These are phyloP conservation scores for Podotricha telesiphe DNA, from an alignment of 2,888 invertebrate species.

Conservation along the genomic window DNA sequence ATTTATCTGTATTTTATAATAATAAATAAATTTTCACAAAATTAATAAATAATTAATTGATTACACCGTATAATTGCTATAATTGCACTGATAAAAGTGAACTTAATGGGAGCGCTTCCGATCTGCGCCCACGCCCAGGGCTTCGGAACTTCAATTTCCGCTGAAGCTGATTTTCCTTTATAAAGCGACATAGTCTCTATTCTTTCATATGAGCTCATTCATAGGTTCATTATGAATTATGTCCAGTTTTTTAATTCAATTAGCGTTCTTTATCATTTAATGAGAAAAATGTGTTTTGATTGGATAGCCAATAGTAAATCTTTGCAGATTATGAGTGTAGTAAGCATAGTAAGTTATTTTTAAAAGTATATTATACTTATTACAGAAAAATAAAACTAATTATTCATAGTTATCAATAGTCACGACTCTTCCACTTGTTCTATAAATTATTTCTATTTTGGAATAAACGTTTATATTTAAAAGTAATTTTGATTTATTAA, in stretches of 20 bases:
- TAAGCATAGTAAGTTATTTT: too few species aligned
- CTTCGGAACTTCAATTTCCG: constrained; percentile 79
- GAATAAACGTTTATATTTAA: too few species aligned
- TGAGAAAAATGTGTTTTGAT: not conserved
- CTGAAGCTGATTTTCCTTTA: constrained; percentile 70
- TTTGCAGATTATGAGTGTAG: too few species aligned
- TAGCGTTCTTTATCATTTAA: constrained; percentile 17
- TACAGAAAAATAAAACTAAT: too few species aligned
- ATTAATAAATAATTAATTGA: constrained; percentile 14
- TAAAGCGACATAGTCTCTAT: constrained; percentile 55
- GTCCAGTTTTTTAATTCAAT: constrained; percentile 24
- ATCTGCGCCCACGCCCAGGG: constrained; percentile 65
- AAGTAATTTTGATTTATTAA: too few species aligned
- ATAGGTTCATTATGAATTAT: constrained; percentile 30
- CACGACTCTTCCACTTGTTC: too few species aligned
- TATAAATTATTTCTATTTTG: too few species aligned
- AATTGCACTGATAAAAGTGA: constrained; percentile 55
- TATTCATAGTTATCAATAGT: too few species aligned
- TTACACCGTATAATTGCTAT: constrained; percentile 58
- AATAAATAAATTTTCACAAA: not conserved
- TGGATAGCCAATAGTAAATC: not conserved
- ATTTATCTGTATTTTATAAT: not conserved
- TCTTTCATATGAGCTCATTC: constrained; percentile 39
- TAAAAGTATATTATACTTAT: too few species aligned
- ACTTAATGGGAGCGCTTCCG: constrained; percentile 66